phyloP scores from a whole-genome alignment of 2,113 vertebrate genomes.

The Cyprinodon brontotheroides region DNA sequence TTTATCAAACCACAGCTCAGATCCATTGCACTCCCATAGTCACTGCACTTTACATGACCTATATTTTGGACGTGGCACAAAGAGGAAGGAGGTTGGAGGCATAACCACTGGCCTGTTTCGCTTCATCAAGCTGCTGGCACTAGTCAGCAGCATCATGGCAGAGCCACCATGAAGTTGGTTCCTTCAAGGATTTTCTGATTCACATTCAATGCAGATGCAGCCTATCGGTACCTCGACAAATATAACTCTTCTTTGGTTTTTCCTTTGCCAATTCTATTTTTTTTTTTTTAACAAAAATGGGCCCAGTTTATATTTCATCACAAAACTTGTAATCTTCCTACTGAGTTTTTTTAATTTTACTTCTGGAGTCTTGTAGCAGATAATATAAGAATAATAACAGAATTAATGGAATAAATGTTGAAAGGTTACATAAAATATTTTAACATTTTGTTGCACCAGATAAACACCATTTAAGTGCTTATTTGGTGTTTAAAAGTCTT shows the following conservation, averaged over 20 bases:
- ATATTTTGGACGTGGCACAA: constrained; percentile 56
- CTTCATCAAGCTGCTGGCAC: constrained; percentile 60
- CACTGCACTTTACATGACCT: constrained; percentile 65
- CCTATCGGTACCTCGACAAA: constrained; percentile 28
- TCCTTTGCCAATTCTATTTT: not conserved
- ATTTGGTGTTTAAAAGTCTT: too few species aligned
- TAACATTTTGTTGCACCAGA: too few species aligned
- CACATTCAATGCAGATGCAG: constrained; percentile 5
- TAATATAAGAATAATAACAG: too few species aligned
- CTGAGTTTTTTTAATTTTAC: not conserved
- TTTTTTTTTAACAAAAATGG: not conserved
- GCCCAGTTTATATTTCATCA: not conserved
- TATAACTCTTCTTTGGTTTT: constrained; percentile 11
- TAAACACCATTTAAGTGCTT: too few species aligned
- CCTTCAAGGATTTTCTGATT: constrained; percentile 52
- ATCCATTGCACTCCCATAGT: constrained; percentile 5
- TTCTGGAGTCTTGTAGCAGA: not conserved
- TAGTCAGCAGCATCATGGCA: constrained; percentile 51
- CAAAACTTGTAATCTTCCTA: not conserved
- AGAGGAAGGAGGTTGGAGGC: constrained; percentile 52
- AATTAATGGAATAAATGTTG: too few species aligned
- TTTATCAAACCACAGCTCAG: not conserved
- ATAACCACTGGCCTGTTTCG: constrained; percentile 57
- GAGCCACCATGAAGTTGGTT: constrained; percentile 45
- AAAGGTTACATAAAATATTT: too few species aligned